Conservation (phyloP, 2,113 vertebrate species). For the Sarotherodon lohbergeri region DNA sequence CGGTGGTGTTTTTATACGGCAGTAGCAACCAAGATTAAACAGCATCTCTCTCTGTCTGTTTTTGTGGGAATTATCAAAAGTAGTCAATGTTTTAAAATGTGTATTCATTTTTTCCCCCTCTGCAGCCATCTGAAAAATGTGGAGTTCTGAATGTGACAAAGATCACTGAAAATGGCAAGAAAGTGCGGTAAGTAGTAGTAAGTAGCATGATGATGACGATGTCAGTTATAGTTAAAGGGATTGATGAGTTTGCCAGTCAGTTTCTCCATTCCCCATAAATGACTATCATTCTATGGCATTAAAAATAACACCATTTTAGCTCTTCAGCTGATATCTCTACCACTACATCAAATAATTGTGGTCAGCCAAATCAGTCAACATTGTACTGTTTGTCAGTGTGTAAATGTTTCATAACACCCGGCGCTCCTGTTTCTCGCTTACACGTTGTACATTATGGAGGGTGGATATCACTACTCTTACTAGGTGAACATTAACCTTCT, state of each 20-base stretch:
- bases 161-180: constrained; percentile 94
- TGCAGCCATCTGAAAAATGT: constrained; percentile 90
- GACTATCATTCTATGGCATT: neutral
- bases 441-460: neutral
- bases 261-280: neutral
- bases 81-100: neutral
- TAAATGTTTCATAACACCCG: neutral
- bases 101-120: neutral
- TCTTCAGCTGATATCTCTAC: neutral
- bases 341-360: neutral
- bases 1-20: neutral
- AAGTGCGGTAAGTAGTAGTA: constrained; percentile 78
- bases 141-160: constrained; percentile 91
- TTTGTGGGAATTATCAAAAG: neutral
- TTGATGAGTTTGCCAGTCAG: accelerated
- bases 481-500: neutral
- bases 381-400: neutral
- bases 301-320: neutral
- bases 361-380: neutral
- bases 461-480: neutral
- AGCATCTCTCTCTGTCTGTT: neutral
- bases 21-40: neutral
- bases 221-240: neutral
- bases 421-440: neutral
- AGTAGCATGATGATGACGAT: neutral